Percentiles rank a stretch among this genome's conserved stretches.
These are phyloP conservation scores for Orycteropus afer DNA, from an alignment of 2,113 vertebrate genomes.

Conservation along the genomic window DNA sequence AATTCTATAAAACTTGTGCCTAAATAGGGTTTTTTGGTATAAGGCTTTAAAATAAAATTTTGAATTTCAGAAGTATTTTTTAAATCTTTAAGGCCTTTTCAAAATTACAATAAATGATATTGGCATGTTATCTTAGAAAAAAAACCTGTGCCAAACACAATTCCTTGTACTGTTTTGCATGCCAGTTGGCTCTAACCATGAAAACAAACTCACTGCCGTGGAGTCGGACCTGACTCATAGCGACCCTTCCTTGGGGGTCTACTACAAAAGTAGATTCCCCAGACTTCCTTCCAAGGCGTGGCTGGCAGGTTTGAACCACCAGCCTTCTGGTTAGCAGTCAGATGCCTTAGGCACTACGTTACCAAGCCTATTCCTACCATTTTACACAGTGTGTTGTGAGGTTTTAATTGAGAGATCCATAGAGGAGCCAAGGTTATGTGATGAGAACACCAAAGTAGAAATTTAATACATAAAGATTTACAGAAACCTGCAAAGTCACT, in stretches of 20 bases:
- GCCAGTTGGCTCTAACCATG: conserved; percentile 63
- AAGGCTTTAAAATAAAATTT: conserved; percentile 22
- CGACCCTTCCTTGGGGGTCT: too few species aligned
- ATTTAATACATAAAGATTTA: conserved; percentile 74
- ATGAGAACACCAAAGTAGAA: conserved; percentile 75
- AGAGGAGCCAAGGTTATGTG: conserved; percentile 76
- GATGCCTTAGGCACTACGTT: too few species aligned
- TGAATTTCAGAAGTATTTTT: background rate
- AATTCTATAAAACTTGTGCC: background rate
- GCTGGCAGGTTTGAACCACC: too few species aligned
- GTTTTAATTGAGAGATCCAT: conserved; percentile 72
- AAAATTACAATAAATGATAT: conserved; percentile 65
- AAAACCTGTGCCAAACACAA: conserved; percentile 69
- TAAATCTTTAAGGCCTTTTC: conserved; percentile 30
- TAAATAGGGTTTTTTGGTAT: background rate
- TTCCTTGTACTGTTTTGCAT: conserved; percentile 77
- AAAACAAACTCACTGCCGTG: too few species aligned
- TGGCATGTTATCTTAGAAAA: conserved; percentile 71
- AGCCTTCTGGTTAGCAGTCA: too few species aligned
- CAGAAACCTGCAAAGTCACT: background rate
- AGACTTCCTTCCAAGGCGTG: too few species aligned
- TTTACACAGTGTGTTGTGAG: conserved; percentile 74
- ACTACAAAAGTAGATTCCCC: too few species aligned
- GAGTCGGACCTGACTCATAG: too few species aligned
- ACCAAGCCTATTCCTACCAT: conserved; percentile 68